These are phyloP conservation scores for Malaclemys terrapin DNA, from an alignment of 2,113 vertebrate species.

Conservation along the genomic window DNA sequence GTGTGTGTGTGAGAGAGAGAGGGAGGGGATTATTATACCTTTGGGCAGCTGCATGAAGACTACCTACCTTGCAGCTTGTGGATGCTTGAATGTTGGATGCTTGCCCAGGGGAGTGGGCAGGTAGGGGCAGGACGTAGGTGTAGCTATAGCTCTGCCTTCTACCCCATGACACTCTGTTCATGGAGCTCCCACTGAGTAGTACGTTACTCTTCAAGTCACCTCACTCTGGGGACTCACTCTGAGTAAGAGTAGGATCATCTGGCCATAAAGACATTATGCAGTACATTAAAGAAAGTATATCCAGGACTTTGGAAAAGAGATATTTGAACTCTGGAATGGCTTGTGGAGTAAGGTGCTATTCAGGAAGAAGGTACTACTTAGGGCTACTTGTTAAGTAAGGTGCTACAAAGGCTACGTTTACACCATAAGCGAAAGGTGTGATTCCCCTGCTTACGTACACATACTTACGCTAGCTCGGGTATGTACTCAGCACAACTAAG, in stretches of 20 bases:
- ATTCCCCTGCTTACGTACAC: background rate
- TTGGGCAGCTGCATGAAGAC: too few relatives aligned
- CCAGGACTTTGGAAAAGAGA: background rate
- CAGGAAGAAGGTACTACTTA: background rate
- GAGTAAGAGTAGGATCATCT: background rate
- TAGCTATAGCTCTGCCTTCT: too few relatives aligned
- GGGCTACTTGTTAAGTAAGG: background rate
- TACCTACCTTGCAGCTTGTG: too few relatives aligned
- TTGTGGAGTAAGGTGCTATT: background rate
- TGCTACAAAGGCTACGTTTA: background rate
- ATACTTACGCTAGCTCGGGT: background rate
- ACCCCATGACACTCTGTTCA: too few relatives aligned
- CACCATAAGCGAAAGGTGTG: background rate
- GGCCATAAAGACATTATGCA: background rate
- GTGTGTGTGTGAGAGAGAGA: too few relatives aligned
- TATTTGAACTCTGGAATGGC: background rate
- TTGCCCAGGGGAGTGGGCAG: background rate
- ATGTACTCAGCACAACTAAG: background rate
- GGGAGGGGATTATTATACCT: too few relatives aligned
- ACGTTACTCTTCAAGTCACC: background rate
- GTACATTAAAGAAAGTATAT: background rate
- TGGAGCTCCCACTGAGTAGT: background rate
- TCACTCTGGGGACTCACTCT: background rate
- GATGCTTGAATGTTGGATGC: background rate
- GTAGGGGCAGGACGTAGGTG: background rate